A percentile compares a stretch with the other conserved stretches of the same genome.
Conservation (phyloP, 2,113 vertebrate species). For the Neotoma lepida region DNA sequence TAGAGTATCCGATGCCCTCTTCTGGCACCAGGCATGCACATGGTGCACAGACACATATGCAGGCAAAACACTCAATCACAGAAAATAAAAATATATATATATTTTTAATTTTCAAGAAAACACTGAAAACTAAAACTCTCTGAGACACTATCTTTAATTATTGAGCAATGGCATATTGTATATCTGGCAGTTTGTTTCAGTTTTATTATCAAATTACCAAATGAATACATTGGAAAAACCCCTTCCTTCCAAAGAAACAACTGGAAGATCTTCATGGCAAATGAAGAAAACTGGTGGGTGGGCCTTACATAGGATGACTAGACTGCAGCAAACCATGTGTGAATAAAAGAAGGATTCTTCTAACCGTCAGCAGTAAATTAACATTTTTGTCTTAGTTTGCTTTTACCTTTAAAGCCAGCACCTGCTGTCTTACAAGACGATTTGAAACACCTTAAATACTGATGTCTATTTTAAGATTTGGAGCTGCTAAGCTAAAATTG, state of each 20-base stretch:
- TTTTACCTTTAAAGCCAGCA: conserved; percentile 13
- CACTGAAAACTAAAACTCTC: not conserved
- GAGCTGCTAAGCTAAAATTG: not conserved
- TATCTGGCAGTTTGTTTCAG: conserved; percentile 1
- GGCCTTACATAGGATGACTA: not conserved
- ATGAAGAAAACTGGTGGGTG: not conserved
- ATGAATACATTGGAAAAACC: conserved; percentile 20
- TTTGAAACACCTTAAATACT: conserved; percentile 27
- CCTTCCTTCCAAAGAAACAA: conserved; percentile 8
- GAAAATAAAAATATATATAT: not conserved
- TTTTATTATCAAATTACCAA: conserved; percentile 39
- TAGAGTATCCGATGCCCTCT: not conserved
- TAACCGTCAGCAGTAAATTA: not conserved
- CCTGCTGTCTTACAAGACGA: not conserved
- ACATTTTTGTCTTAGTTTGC: not conserved
- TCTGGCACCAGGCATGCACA: not conserved
- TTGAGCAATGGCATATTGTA: not conserved
- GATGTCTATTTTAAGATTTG: conserved; percentile 33
- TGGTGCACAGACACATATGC: not conserved
- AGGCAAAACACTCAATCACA: not conserved
- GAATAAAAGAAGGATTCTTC: not conserved
- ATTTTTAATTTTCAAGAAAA: not conserved
- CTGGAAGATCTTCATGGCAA: not conserved
- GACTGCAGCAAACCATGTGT: not conserved
- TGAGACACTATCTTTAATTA: not conserved